Base-by-base conservation (phyloP, 2,888 invertebrate genomes). In the Macrophya annulata region DNA sequence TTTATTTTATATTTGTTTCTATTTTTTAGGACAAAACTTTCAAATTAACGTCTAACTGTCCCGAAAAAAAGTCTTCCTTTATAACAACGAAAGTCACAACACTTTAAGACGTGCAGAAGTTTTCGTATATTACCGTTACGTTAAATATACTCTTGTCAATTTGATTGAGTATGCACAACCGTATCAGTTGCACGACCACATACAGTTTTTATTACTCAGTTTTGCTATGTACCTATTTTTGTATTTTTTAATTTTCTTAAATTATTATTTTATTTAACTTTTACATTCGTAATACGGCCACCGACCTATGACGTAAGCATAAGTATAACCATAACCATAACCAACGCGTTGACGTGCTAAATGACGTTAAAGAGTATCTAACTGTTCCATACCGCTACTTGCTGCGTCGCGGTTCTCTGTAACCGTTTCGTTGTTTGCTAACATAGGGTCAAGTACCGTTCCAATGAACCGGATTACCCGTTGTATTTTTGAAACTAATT, bases 381-480 rank as follows among this genome's bases (percentile, higher is more conserved):
- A 83, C 71, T 48, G 71, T 83, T 81, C 10, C 48, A 37, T 71
- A 15, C n/a, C 9, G 31, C 6, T 15, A 2, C 0, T 12, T 5
- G 25, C n/a, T n/a, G 8, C 17, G 25, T 68, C 31, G 68, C 37
- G 25, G 31, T 25, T 25, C 37, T 37, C 68, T 10, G 25, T 31
- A 37, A 68, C 37, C 68, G 17, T 55, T 51, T 8, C 62, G 81
- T 81, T 81, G 37, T 81, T 81, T 15, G 81, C 81, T 62, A 62
- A 62, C 81, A 62, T 40, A n/a, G 9, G 81, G 81, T 81, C 81
- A 81, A 81, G 62, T 81, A n/a, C 62, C 81, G 81, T 81, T 81
- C 25, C 81, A 43, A 81, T 62, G 40, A 62, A 40, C 59, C 81
- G 62, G 81, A 81, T 62, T 48, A 17, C 31, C 12, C 68, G n/a